A percentile compares a stretch with the other conserved stretches of the same genome.
phyloP scores from a whole-genome alignment of 2,113 vertebrate genomes.

The Calyptomena viridis region DNA sequence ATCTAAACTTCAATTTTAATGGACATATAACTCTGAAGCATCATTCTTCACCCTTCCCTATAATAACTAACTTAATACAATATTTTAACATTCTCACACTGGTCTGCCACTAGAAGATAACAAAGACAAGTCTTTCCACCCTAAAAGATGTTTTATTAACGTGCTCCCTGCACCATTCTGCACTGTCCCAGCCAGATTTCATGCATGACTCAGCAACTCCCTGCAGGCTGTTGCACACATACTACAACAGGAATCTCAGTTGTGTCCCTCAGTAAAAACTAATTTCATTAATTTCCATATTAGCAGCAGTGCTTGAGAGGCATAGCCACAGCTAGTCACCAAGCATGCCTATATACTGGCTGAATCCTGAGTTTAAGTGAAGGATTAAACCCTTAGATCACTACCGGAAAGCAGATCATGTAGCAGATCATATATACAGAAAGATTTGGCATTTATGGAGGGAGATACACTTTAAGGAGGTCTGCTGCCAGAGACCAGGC shows the following conservation, averaged over 20 bases:
- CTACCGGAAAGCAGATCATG: background rate
- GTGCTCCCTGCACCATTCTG: background rate
- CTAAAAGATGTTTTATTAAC: background rate
- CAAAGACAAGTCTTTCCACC: background rate
- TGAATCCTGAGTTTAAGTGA: background rate
- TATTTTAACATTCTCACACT: constrained; percentile 20
- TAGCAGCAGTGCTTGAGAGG: background rate
- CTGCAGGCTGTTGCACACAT: background rate
- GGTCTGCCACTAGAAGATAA: background rate
- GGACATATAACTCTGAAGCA: constrained; percentile 41
- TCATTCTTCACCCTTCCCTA: constrained; percentile 25
- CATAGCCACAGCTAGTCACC: background rate
- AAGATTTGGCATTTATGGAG: background rate
- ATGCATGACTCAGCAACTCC: background rate
- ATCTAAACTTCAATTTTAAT: constrained; percentile 68
- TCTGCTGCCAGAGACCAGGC: background rate
- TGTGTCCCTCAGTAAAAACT: background rate
- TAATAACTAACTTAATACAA: background rate
- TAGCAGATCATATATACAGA: background rate
- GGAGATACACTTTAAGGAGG: background rate
- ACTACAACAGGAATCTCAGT: background rate
- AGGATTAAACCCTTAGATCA: background rate
- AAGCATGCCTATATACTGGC: background rate
- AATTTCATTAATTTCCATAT: background rate
- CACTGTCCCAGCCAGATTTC: background rate